Conservation (phyloP, 23 tunicate species). For the Halocynthia aurantium region DNA sequence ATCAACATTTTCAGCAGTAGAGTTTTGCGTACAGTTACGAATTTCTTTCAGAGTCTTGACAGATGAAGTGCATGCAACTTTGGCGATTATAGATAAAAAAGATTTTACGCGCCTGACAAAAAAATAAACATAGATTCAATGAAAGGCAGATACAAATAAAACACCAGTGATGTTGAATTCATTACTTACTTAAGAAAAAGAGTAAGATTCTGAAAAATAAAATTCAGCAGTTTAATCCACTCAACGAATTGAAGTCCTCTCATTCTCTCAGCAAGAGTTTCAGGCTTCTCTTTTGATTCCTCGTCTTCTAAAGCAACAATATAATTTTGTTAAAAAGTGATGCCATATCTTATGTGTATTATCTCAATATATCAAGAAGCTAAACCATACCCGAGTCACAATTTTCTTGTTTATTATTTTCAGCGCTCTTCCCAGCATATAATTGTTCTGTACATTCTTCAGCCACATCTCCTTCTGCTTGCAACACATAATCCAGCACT, state of each 20-base stretch:
- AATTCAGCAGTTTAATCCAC: constrained; percentile 51
- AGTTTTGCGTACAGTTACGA: too few species aligned
- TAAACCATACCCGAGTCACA: too few species aligned
- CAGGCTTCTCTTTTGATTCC: constrained; percentile 21
- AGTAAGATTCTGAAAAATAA: constrained; percentile 38
- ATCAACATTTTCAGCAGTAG: neutral
- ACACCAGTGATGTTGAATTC: too few species aligned
- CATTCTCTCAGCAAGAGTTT: constrained; percentile 65
- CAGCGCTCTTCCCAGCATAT: too few species aligned
- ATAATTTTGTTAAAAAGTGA: neutral
- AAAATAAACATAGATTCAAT: neutral
- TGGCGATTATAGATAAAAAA: constrained; percentile 32
- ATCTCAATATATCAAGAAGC: too few species aligned
- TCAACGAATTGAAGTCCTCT: constrained; percentile 32
- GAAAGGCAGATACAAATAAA: too few species aligned
- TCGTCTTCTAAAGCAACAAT: constrained; percentile 10
- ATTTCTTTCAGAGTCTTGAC: too few species aligned
- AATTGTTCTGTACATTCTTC: neutral
- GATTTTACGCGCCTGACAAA: constrained; percentile 45
- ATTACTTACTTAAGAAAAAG: constrained; percentile 33
- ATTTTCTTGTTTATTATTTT: too few species aligned
- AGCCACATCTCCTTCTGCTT: neutral
- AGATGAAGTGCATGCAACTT: too few species aligned
- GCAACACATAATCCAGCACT: constrained; percentile 47
- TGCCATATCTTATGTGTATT: neutral